Percentiles rank a stretch among this genome's conserved stretches.
These are phyloP conservation scores for Monomorium pharaonis DNA, from an alignment of 1,140 invertebrate species.

Conservation along the genomic window DNA sequence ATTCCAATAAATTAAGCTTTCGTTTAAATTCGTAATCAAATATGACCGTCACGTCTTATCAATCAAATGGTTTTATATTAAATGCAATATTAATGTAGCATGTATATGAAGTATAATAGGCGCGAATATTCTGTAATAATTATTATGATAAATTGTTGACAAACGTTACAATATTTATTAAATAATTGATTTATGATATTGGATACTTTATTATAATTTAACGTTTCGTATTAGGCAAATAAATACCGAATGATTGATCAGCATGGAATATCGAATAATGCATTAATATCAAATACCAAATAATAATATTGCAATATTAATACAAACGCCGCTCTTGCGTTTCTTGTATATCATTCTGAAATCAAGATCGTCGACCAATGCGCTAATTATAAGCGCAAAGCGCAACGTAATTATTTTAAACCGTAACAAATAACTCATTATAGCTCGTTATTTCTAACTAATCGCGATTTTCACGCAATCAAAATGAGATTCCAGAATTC, in stretches of 20 bases:
- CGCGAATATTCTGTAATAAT: not conserved
- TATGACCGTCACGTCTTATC: not conserved
- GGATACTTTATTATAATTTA: not conserved
- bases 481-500: not conserved
- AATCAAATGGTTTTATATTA: not conserved
- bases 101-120: not conserved
- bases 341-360: not conserved
- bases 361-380: not conserved
- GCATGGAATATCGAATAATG: not conserved
- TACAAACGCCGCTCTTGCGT: too few species aligned
- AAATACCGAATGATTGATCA: not conserved
- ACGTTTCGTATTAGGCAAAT: not conserved
- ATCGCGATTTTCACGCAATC: conserved; percentile 20
- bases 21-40: not conserved
- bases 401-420: conserved; percentile 5
- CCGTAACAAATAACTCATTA: not conserved
- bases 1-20: not conserved
- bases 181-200: not conserved
- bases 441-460: conserved; percentile 4
- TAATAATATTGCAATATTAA: not conserved
- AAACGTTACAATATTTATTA: not conserved
- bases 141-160: not conserved
- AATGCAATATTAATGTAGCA: not conserved
- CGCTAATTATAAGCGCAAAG: not conserved
- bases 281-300: not conserved